Evolutionary conservation across 1,140 invertebrate genomes (phyloP).

Genomic region (Lasaia peninsularis): DNA sequence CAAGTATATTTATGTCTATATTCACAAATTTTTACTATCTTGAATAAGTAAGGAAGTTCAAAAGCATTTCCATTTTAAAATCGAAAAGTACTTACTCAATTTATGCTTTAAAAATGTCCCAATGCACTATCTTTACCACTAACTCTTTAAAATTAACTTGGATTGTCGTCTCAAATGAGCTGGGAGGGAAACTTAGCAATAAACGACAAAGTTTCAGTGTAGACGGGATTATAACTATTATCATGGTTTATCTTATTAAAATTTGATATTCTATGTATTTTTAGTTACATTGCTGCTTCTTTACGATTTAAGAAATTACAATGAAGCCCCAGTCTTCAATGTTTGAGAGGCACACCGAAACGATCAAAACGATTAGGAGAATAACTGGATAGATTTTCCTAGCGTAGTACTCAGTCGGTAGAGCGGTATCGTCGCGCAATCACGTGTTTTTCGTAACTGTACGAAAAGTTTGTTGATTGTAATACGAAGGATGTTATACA

Average conservation of each 20-base stretch:
- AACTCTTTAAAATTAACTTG: conserved; percentile 7
- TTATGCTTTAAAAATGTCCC: no score
- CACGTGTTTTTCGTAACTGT: conserved; percentile 2
- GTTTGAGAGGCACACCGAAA: not conserved
- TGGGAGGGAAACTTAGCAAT: conserved; percentile 1
- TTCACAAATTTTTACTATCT: no score
- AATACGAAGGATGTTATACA: conserved; percentile 2
- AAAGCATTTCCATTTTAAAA: no score
- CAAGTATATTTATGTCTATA: no score
- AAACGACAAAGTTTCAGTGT: conserved; percentile 1
- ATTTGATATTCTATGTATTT: not conserved
- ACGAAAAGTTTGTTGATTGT: conserved; percentile 3
- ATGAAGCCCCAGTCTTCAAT: not conserved
- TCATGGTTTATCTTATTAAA: not conserved
- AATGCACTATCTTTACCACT: no score
- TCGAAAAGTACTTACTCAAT: no score
- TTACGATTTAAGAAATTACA: not conserved
- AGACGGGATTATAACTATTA: conserved; percentile 3
- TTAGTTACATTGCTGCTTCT: not conserved
- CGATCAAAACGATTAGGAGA: not conserved
- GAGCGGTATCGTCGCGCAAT: conserved; percentile 8
- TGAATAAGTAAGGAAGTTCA: no score
- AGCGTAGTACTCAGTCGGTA: conserved; percentile 3
- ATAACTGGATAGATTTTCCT: not conserved
- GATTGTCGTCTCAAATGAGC: conserved; percentile 1